Evolutionary conservation across 2,113 vertebrate genomes (phyloP), one percentile per base, ranked within the genome.

Genomic region (Phoenicopterus ruber): DNA sequence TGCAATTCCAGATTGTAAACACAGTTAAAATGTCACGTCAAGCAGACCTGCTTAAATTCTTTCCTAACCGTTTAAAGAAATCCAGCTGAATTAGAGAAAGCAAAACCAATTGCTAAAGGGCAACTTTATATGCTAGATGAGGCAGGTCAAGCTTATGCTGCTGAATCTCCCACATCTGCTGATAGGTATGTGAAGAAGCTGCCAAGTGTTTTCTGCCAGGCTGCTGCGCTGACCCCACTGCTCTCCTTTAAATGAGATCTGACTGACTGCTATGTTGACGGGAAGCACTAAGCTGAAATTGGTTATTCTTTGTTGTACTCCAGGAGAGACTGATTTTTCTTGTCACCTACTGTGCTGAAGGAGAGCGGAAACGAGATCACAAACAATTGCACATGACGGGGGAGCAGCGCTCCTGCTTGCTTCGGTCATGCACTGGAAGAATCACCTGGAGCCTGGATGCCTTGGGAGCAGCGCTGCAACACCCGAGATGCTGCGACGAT

Each of bases 401-500:
- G 67, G 15, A 86, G 49, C 21, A 66, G 40, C 0, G 1, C 24
- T 67, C 26, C 88, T 58, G 49, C 81, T 62, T 42, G 50, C 24
- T 66, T 86, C 6, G 5, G 52, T 73, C 69, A 71, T 2, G 1
- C 0, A 0, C n/a, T 54, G n/a, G 42, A 85, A 81, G 80, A 63
- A 78, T 36, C 47, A 80, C 2, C 2, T 2, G 31, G 57, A 84
- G n/a, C 26, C 40, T 19, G 29, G 24, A 70, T 34, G n/a, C 20
- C 40, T 83, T 0, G 0, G 32, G 14, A 93, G 54, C 55, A 81
- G 67, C 69, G 85, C 49, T 70, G 58, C 52, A 67, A 74, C 31
- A 61, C 19, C 34, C 0, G 0, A 2, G 5, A 72, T 10, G 21
- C 34, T 36, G 31, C 1, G 1, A n/a, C 1, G 1, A 55, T 4